Conservation (phyloP, 2,113 vertebrate species). For the Hymenochirus boettgeri region DNA sequence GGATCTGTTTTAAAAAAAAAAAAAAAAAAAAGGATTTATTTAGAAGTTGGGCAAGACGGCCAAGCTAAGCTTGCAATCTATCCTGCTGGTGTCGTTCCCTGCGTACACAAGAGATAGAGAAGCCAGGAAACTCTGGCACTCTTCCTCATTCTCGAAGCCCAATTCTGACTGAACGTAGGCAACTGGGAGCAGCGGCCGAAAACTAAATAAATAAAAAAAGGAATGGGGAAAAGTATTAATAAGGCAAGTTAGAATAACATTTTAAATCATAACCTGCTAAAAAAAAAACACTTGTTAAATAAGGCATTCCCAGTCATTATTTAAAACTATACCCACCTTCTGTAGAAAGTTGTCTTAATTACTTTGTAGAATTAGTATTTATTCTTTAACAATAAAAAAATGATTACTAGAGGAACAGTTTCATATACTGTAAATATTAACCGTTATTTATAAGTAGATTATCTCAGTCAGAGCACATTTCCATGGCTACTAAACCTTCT, state of each 20-base stretch:
- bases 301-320: background rate
- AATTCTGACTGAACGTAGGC: slow-evolving; percentile 83
- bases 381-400: no score
- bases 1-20: no score
- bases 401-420: no score
- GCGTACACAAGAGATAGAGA: slow-evolving; percentile 74
- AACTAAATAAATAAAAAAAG: slow-evolving; percentile 50
- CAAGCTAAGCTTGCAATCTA: slow-evolving; percentile 88
- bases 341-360: no score
- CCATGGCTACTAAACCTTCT: no score
- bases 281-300: background rate
- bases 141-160: slow-evolving; percentile 80
- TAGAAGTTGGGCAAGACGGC: slow-evolving; percentile 73
- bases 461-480: no score
- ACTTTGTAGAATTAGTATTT: no score
- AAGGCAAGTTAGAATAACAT: slow-evolving; percentile 5
- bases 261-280: background rate
- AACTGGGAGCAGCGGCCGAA: slow-evolving; percentile 67
- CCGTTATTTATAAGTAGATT: no score
- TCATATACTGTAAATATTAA: no score
- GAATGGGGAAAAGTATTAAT: slow-evolving; percentile 15
- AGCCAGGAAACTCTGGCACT: slow-evolving; percentile 80
- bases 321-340: slow-evolving; percentile 27
- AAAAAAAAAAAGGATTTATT: slow-evolving; percentile 24
- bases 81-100: slow-evolving; percentile 72